Evolutionary conservation across 2,113 vertebrate species (phyloP), one percentile per base, ranked within the genome.

Genomic region (Brachypteracias leptosomus): DNA sequence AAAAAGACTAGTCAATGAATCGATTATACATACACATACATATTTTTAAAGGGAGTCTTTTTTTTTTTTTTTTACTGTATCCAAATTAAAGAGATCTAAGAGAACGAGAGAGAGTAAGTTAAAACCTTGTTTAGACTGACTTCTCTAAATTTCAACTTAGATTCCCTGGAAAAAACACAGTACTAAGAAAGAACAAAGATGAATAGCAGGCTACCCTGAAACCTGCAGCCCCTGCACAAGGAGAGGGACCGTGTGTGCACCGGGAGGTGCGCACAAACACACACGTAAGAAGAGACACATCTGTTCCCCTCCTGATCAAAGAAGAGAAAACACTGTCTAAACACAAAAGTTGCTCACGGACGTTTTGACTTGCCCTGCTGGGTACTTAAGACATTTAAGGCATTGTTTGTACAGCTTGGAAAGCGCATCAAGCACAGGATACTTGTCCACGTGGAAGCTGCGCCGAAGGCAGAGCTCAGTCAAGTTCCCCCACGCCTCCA

Each of bases 1-100:
- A 97, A 97, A 97, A 98, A 97, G 97, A 97, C 98, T 98, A 98
- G 97, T 97, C 93, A 97, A 98, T 97, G 96, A 98, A 98, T 98
- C 38, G 97, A 97, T 98, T 97, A 95, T 85, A 86, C 66, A 85
- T 71, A 73, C 6, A 24, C 62, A 95, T 81, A 77, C 47, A 29
- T 87, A 90, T 96, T 58, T 63, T 70, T 51, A 31, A 75, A 90
- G 38, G 83, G 6, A 66, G 25, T 24, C 17, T 92, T 84, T 25
- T 38, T 36, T 58, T 28, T 74, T 51, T 38, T 75, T 61, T 57
- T 36, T 52, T 1, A 62, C 13, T 44, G 36, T n/a, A 66, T 70
- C 51, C 72, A 51, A 90, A 88, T 78, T 86, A 57, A 59, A 94
- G 49, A 84, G 36, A 81, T 59, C 87, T 22, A 85, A 86, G 29